Conservation (phyloP, 1,140 invertebrate species). For the Drosophila pectinifera region DNA sequence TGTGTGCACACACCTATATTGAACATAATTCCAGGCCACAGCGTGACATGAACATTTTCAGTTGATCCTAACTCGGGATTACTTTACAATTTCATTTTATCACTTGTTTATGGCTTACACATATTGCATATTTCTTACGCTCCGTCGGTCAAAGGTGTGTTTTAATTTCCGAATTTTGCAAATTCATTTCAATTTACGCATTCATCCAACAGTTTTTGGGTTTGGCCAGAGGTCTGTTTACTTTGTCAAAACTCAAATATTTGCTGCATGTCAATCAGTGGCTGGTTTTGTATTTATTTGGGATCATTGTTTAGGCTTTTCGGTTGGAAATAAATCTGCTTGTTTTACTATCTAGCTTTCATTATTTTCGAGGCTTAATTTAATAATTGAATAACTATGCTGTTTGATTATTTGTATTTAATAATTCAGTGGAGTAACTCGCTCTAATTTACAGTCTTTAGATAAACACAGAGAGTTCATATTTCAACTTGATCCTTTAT, state of each 20-base stretch:
- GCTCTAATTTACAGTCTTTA: too few relatives aligned
- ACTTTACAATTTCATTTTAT: slow-evolving; percentile 45
- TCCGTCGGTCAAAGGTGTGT: slow-evolving; percentile 31
- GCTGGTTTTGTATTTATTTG: neutral
- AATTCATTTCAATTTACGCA: slow-evolving; percentile 24
- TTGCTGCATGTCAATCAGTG: slow-evolving; percentile 8
- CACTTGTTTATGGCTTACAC: slow-evolving; percentile 29
- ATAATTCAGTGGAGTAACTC: too few relatives aligned
- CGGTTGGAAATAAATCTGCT: slow-evolving; percentile 4
- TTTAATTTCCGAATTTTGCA: slow-evolving; percentile 22
- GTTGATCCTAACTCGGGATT: slow-evolving; percentile 47
- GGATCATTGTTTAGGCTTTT: slow-evolving; percentile 1
- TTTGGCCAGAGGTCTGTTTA: neutral
- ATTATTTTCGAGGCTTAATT: neutral
- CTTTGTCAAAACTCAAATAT: slow-evolving; percentile 6
- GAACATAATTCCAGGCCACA: slow-evolving; percentile 36
- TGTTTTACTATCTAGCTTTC: neutral
- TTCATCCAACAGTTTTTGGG: neutral
- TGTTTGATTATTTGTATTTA: neutral
- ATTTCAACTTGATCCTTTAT: too few relatives aligned
- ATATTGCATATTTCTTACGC: slow-evolving; percentile 27
- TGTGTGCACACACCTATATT: slow-evolving; percentile 22
- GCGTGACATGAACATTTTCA: slow-evolving; percentile 48
- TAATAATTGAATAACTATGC: neutral
- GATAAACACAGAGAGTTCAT: too few relatives aligned